Evolutionary conservation across 2,888 invertebrate species (phyloP), one percentile per base, ranked within the genome.

Genomic region (Rotaria sp.): DNA sequence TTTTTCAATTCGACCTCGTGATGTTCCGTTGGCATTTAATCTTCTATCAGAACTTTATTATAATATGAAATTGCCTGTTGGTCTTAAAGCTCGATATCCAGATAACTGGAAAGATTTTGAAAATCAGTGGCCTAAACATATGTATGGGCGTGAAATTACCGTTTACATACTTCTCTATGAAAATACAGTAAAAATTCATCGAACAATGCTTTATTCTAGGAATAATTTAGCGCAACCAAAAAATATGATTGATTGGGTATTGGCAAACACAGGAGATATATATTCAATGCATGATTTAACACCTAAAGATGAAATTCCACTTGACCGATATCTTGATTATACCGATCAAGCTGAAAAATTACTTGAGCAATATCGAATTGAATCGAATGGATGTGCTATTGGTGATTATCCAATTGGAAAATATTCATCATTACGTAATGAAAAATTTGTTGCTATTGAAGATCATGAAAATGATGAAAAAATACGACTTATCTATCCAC

Each of bases 351-450:
- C 67, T 18, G 67, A 67, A 35, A 15, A 67, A 35, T 21, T 67
- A 38, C 35, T 67, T 21, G 67, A 67, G 21, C 15, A 67, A 67
- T 21, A 67, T 67, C 67, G 18, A 35, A 67, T 67, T 3, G 21
- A 67, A 67, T 38, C 67, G 1, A 67, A 67, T 67, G 67, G 67
- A 35, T 67, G 67, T 21, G 67, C 67, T 30, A 2, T 30, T 67
- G 67, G 67, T 21, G 67, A 67, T 67, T 67, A 67, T 67, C 67
- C 67, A 18, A 67, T 67, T 35, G 67, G 67, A 35, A 67, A 67
- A 38, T 67, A 67, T 35, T 21, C 67, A 35, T 67, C 67, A 35
- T 67, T 67, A 21, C 67, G 67, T 67, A 67, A 67, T 38, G 67
- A 67, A 38, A 67, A 67, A 67, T 67, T 67, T 67, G 35, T 67